phyloP scores from a whole-genome alignment of 2,113 vertebrate genomes.

The Ahaetulla prasina region DNA sequence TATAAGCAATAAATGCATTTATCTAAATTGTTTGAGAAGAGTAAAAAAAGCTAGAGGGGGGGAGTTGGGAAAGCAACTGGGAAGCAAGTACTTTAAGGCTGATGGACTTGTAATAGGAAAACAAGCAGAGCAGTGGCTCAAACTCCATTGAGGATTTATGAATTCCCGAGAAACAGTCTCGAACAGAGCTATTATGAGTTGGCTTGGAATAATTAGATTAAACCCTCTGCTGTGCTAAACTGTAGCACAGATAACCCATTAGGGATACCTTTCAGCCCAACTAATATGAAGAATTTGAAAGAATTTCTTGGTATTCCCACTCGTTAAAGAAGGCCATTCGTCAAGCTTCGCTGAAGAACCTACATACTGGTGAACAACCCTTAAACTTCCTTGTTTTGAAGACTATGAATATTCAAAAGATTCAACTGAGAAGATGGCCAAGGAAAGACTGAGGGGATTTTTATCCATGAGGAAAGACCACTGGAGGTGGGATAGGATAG shows the following conservation, averaged over 20 bases:
- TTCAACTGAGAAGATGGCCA: neutral
- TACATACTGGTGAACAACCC: neutral
- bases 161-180: neutral
- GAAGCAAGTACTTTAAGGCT: neutral
- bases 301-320: neutral
- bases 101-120: neutral
- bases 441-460: neutral
- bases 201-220: conserved; percentile 22
- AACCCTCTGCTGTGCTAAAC: neutral
- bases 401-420: neutral
- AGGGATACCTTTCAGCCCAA: conserved; percentile 21
- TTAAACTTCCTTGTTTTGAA: neutral
- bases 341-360: neutral
- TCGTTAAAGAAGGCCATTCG: conserved; percentile 5
- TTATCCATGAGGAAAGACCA: neutral
- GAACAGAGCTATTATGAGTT: neutral
- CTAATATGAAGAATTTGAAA: conserved; percentile 8
- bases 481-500: neutral
- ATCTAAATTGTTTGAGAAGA: neutral
- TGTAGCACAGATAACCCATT: neutral
- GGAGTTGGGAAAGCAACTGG: neutral
- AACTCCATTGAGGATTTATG: neutral
- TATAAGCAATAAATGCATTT: neutral
- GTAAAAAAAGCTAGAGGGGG: neutral
- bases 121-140: neutral